These are phyloP conservation scores for Anabas testudineus DNA, from an alignment of 2,797 vertebrate species.

Conservation along the genomic window DNA sequence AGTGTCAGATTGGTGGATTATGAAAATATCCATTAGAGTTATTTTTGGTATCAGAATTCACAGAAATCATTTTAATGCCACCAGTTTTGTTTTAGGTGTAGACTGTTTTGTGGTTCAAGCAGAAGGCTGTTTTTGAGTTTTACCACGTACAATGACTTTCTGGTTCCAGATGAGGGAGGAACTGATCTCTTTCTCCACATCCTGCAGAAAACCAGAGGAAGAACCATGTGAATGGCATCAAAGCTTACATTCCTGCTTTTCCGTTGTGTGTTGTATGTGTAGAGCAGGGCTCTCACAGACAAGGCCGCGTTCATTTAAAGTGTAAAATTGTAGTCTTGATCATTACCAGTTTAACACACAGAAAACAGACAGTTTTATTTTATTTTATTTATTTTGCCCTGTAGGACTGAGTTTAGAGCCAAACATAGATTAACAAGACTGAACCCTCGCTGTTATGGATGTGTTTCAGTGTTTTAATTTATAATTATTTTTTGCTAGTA, in stretches of 20 bases:
- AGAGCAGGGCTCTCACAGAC: constrained; percentile 41
- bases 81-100: constrained; percentile 44
- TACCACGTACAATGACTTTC: constrained; percentile 45
- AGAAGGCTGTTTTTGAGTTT: constrained; percentile 32
- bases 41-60: not conserved
- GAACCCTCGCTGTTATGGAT: not conserved
- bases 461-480: constrained; percentile 17
- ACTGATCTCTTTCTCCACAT: constrained; percentile 41
- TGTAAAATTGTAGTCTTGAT: not conserved
- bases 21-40: not conserved
- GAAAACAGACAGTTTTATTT: constrained; percentile 2
- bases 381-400: constrained; percentile 27
- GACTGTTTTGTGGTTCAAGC: constrained; percentile 46
- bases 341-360: not conserved
- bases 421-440: not conserved
- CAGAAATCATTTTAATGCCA: constrained; percentile 57
- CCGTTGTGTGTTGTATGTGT: constrained; percentile 45
- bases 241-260: constrained; percentile 67
- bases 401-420: not conserved
- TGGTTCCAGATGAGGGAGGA: constrained; percentile 50
- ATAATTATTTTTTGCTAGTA: constrained; percentile 7
- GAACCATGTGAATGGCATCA: constrained; percentile 54
- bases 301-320: not conserved
- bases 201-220: constrained; percentile 51
- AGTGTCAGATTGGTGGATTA: not conserved